Evolutionary conservation across 2,888 invertebrate genomes (phyloP), one percentile per base, ranked within the genome.

Genomic region (Archips xylosteana): DNA sequence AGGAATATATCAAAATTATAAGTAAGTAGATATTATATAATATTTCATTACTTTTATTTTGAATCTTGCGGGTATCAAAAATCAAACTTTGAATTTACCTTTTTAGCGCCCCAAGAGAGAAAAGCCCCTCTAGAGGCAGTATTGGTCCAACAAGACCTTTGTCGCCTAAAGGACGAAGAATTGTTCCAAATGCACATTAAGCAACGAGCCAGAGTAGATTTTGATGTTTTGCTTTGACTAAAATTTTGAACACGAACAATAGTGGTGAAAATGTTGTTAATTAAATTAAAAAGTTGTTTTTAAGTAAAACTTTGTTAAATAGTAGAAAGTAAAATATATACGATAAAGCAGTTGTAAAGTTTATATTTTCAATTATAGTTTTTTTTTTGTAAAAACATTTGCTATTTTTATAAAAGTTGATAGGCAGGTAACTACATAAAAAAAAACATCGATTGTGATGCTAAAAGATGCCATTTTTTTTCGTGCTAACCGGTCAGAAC

Each of bases 111-210:
- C 39, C 47, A 45, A 13, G 47, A n/a, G 47, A 36, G 47, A 45
- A 47, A 32, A 49, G 13, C 13, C 47, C 32, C 3, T 45, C 32
- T 10, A 49, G 12, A 47, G 45, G 32, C 49, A 45, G 64, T 47
- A 15, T 39, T 15, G 32, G 62, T 12, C 10, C 57, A 3, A 32
- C 57, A 57, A 57, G 32, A 12, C 32, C 57, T 32, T 12, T 57
- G 61, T 61, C 61, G 15, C 61, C 39, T 10, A 57, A 61, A 39
- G 36, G 61, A 12, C 10, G 57, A 32, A 57, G 57, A 57, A 57
- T 32, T n/a, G 12, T 57, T 32, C 57, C 32, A 57, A 57, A 57
- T 57, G 32, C 12, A 6, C 57, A 57, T 32, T 57, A 57, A 32
- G 32, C 32, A 32, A 12, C 23, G 12, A 57, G 12, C 6, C 6